A percentile compares a stretch with the other conserved stretches of the same genome.
These are phyloP conservation scores for Acrobasis consociella DNA, from an alignment of 2,888 invertebrate species.

Conservation along the genomic window DNA sequence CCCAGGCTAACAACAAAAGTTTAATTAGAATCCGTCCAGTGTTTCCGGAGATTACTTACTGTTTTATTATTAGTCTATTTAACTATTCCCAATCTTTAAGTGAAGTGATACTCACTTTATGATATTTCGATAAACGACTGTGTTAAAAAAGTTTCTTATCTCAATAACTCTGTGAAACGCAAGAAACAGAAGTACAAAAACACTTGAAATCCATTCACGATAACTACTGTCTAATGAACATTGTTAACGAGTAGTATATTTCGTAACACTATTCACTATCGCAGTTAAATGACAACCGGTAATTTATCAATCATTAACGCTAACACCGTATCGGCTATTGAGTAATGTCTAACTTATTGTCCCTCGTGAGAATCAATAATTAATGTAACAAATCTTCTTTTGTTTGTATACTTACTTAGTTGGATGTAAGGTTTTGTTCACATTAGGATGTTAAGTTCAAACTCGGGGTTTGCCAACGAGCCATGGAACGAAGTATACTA, in stretches of 20 bases:
- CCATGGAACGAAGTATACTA: too few relatives aligned
- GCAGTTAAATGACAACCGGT: slow-evolving; percentile 48
- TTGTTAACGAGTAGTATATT: background rate
- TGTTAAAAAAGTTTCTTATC: too few relatives aligned
- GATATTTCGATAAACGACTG: too few relatives aligned
- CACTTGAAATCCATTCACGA: background rate
- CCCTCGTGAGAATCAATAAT: slow-evolving; percentile 53
- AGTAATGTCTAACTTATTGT: slow-evolving; percentile 41
- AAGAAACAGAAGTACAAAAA: too few relatives aligned
- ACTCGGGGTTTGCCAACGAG: too few relatives aligned
- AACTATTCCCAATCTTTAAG: too few relatives aligned
- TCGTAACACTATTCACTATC: slow-evolving; percentile 39
- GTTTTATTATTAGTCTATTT: too few relatives aligned
- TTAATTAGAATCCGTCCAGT: too few relatives aligned
- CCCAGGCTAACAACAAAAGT: too few relatives aligned
- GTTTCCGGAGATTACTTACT: too few relatives aligned
- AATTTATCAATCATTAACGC: slow-evolving; percentile 57
- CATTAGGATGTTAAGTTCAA: background rate
- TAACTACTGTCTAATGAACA: slow-evolving; percentile 10
- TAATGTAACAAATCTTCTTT: slow-evolving; percentile 24
- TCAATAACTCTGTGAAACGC: too few relatives aligned
- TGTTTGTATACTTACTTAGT: background rate
- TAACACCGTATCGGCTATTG: slow-evolving; percentile 20
- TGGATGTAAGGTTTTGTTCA: background rate
- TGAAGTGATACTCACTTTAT: too few relatives aligned